Base-by-base conservation (phyloP, 1,140 invertebrate species). In the Drosophila nannoptera region DNA sequence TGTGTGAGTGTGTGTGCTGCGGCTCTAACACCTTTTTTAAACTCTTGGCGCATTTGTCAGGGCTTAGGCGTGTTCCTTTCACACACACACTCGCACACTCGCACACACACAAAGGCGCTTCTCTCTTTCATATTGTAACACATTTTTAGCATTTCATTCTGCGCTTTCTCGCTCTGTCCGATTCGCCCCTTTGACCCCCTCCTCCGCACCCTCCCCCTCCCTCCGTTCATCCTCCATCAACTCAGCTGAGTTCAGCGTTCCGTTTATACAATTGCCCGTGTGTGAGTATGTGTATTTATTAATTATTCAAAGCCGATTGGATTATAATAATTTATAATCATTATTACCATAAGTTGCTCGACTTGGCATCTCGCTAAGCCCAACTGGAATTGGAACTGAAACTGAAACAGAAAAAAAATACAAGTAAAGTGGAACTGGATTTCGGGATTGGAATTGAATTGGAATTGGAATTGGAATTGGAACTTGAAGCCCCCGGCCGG, bases 301-400 rank as follows among this genome's bases (percentile, higher is more conserved):
- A 89, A 89, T 89, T 89, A 89, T 89, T 89, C 87, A 89, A 89
- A 89, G 87, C 89, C 89, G 83, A 87, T 88, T 87, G 87, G 89
- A 89, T 89, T 89, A 89, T 89, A 88, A 87, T 89, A 89, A 89
- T 89, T 89, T 89, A 89, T 89, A 89, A 89, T 77, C 78, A 88
- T 89, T 89, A 89, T 87, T 82, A 81, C 35, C 75, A 77, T 77
- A 87, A 82, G 81, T 73, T 58, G 75, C 58, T 49, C 56, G 56
- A 52, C 69, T 60, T 58, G 50, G 62, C 61, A 73, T 58, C 52
- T 62, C 32, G 52, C 53, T 42, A 42, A 29, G 29, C 31, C 22
- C 40, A 33, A 32, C 16, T 36, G n/a, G 11, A 52, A 35, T n/a
- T 56, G 31, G 29, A 40, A 60, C 56, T 43, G 45, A 40, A 53